Conservation (phyloP, 2,888 invertebrate genomes). For the Nephrotoma guestfalica region DNA sequence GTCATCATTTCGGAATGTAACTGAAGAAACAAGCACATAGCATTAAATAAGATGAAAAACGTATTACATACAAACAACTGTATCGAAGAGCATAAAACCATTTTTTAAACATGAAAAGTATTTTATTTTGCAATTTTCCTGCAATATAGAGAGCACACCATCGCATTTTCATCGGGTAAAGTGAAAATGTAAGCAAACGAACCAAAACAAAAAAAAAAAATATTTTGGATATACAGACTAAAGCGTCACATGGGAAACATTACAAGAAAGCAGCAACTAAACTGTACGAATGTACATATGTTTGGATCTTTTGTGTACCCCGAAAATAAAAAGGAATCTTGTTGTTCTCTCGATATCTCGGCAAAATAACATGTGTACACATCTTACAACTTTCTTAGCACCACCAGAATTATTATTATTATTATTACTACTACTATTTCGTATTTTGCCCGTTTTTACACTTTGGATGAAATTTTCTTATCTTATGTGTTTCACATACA, state of each 20-base stretch:
- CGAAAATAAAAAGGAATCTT: not conserved
- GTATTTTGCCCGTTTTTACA: not conserved
- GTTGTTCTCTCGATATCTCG: not conserved
- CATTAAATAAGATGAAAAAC: not conserved
- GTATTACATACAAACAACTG: not conserved
- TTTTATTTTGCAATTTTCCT: not conserved
- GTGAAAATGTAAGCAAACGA: not conserved
- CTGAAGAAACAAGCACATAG: not conserved
- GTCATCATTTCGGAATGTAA: not conserved
- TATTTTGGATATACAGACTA: not conserved
- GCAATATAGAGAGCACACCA: not conserved
- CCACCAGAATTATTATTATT: not conserved
- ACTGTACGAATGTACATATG: not conserved
- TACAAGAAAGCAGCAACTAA: not conserved
- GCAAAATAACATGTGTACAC: not conserved
- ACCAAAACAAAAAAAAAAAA: not conserved
- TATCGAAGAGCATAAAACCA: not conserved
- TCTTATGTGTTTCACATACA: not conserved
- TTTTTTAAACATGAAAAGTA: not conserved
- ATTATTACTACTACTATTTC: not conserved
- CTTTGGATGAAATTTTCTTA: not conserved
- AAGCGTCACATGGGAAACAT: not conserved
- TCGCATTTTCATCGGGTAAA: not conserved
- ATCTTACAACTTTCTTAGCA: not conserved
- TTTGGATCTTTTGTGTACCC: not conserved